These are phyloP conservation scores for Oenanthe oenanthe DNA, from an alignment of 2,113 vertebrate species.

Conservation along the genomic window DNA sequence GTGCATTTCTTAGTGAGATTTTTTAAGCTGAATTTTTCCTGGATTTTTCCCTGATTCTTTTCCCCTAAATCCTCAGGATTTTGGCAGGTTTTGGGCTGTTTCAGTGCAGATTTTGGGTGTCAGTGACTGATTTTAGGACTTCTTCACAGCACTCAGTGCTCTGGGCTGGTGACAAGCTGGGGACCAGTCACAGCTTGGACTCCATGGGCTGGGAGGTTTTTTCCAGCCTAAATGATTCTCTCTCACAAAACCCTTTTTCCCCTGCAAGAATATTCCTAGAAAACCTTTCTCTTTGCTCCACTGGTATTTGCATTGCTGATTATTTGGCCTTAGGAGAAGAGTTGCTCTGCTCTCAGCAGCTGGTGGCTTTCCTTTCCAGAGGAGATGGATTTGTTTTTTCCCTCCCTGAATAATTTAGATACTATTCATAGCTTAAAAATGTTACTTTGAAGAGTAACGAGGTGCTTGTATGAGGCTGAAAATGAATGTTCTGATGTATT, in stretches of 20 bases:
- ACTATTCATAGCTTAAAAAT: conserved; percentile 1
- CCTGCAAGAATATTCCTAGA: neutral
- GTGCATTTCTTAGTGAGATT: too few species aligned
- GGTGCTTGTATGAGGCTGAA: neutral
- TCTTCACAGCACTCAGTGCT: neutral
- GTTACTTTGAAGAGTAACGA: neutral
- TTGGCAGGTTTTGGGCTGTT: too few species aligned
- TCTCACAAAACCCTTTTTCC: neutral
- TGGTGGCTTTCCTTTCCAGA: neutral
- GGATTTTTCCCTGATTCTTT: too few species aligned
- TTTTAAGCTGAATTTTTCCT: too few species aligned
- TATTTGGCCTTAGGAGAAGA: neutral
- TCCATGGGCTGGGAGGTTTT: neutral
- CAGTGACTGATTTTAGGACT: too few species aligned
- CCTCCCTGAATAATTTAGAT: conserved; percentile 27
- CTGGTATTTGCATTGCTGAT: neutral
- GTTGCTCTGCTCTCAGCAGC: neutral
- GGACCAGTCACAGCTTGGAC: neutral
- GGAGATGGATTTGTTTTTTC: conserved; percentile 25
- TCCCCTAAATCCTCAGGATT: too few species aligned
- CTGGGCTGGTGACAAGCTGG: neutral
- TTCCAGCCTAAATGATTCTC: neutral
- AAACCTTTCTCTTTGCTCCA: neutral
- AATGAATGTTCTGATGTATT: neutral
- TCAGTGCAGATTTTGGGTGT: too few species aligned